phyloP scores from a whole-genome alignment of 2,888 invertebrate genomes.

The Temnothorax unifasciatus region DNA sequence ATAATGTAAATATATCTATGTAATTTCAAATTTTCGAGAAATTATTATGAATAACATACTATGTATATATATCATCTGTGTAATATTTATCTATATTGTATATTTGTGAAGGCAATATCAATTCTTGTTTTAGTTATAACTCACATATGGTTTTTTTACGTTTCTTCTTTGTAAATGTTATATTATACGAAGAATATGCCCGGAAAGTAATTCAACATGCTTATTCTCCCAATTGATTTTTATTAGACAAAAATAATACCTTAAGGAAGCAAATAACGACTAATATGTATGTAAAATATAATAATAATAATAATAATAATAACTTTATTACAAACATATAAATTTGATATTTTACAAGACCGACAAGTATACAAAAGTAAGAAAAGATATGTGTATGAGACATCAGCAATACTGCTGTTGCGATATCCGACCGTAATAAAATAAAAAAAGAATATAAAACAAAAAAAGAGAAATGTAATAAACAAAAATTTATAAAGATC shows the following conservation, averaged over 20 bases:
- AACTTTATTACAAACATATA: slow-evolving; percentile 9
- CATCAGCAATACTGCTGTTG: background rate
- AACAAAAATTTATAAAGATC: background rate
- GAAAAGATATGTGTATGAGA: background rate
- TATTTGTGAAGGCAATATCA: slow-evolving; percentile 3
- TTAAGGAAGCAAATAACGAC: slow-evolving; percentile 7
- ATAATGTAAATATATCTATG: slow-evolving; percentile 30
- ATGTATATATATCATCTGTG: background rate
- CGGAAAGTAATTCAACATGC: slow-evolving; percentile 10
- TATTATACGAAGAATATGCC: background rate
- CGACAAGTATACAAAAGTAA: background rate
- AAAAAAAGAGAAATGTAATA: background rate
- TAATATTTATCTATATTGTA: slow-evolving; percentile 22
- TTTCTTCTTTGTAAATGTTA: background rate
- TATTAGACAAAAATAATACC: background rate
- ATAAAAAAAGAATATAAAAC: background rate
- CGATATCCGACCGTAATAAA: background rate
- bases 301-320: slow-evolving; percentile 9
- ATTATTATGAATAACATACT: slow-evolving; percentile 9
- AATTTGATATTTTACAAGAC: slow-evolving; percentile 8
- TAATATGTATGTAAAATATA: background rate
- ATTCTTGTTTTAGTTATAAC: slow-evolving; percentile 18
- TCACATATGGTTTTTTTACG: background rate
- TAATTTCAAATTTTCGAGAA: background rate
- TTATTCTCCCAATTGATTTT: background rate